phyloP scores from a whole-genome alignment of 2,113 vertebrate genomes.

The Potamarius usumacintae region DNA sequence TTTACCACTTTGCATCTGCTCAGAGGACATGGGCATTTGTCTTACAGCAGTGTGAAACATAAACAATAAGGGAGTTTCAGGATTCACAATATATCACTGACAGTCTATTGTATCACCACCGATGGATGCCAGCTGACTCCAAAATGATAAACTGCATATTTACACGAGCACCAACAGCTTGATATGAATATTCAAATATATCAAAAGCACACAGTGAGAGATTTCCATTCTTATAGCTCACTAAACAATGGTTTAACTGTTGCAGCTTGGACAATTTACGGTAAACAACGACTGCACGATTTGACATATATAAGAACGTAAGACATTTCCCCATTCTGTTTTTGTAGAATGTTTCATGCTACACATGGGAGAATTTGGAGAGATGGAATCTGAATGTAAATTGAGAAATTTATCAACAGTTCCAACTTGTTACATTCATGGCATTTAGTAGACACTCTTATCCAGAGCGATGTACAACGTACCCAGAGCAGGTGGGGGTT shows the following conservation, averaged over 20 bases:
- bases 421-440: background rate
- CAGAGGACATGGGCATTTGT: conserved; percentile 29
- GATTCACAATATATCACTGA: conserved; percentile 37
- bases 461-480: too few relatives aligned
- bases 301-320: background rate
- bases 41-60: conserved; percentile 25
- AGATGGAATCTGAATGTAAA: background rate
- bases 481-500: too few relatives aligned
- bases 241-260: conserved; percentile 28
- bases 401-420: background rate
- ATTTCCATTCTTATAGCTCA: background rate
- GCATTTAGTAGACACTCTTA: too few relatives aligned
- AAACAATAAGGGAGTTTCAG: conserved; percentile 32
- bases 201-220: conserved; percentile 14
- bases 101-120: conserved; percentile 22
- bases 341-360: background rate
- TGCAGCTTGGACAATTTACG: background rate
- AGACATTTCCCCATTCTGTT: background rate
- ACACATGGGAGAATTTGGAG: background rate
- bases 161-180: conserved; percentile 38
- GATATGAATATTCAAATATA: conserved; percentile 43
- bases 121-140: conserved; percentile 37
- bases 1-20: conserved; percentile 16
- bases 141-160: conserved; percentile 34
- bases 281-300: background rate